These are phyloP conservation scores for Laticauda laticaudata DNA, from an alignment of 2,113 vertebrate species.

Conservation along the genomic window DNA sequence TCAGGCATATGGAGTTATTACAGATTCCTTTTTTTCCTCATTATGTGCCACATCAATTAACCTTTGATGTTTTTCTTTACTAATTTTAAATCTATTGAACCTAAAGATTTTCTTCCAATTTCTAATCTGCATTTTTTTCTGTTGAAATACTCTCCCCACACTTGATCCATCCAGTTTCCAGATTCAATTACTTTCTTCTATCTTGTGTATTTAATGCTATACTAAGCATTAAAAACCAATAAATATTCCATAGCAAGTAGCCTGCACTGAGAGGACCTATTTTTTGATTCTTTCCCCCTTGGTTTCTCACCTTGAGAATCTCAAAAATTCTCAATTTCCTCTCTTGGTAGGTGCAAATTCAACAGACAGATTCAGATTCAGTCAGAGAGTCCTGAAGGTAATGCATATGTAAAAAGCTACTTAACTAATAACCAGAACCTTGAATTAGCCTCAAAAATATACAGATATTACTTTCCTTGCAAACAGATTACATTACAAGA, in stretches of 20 bases:
- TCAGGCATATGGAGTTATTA: not conserved
- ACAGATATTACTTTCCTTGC: not conserved
- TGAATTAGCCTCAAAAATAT: not conserved
- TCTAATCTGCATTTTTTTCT: not conserved
- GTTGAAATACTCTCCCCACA: not conserved
- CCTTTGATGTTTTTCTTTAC: not conserved
- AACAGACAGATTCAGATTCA: not conserved
- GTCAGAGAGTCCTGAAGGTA: not conserved
- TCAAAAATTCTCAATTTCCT: not conserved
- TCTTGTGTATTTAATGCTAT: not conserved
- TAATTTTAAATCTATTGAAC: not conserved
- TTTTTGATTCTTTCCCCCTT: not conserved
- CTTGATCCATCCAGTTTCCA: not conserved
- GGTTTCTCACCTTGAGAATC: not conserved
- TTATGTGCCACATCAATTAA: not conserved
- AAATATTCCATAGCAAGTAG: not conserved
- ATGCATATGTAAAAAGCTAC: not conserved
- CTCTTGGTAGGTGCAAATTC: not conserved
- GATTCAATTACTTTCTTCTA: not conserved
- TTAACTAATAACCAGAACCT: not conserved
- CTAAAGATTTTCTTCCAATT: not conserved
- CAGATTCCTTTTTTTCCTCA: not conserved
- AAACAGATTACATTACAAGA: not conserved
- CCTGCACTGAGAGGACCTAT: not conserved
- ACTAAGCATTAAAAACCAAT: not conserved